phyloP scores from a whole-genome alignment of 1,140 invertebrate species.

The Trialeurodes vaporariorum region DNA sequence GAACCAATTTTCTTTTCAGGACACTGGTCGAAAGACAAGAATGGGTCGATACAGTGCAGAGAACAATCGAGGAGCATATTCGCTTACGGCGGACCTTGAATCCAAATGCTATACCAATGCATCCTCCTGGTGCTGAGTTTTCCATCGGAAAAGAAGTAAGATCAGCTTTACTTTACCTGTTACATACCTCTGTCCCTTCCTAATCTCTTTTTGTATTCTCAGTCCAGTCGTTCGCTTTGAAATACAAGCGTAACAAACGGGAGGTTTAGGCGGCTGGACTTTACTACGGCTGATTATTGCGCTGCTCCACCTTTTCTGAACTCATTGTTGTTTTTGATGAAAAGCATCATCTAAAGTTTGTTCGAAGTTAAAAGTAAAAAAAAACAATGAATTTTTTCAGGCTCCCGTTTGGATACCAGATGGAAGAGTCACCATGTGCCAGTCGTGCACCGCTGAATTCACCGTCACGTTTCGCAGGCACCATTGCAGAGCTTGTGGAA shows the following conservation, averaged over 20 bases:
- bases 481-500: slow-evolving; percentile 63
- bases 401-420: slow-evolving; percentile 57
- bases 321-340: background rate
- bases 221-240: too few relatives aligned
- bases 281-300: too few relatives aligned
- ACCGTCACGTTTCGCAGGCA: slow-evolving; percentile 60
- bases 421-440: slow-evolving; percentile 56
- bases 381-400: too few relatives aligned
- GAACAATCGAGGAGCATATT: slow-evolving; percentile 47
- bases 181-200: too few relatives aligned
- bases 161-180: too few relatives aligned
- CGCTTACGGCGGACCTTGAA: too few relatives aligned
- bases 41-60: slow-evolving; percentile 51
- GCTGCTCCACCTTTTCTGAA: background rate
- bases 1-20: too few relatives aligned
- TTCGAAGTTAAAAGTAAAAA: slow-evolving; percentile 27
- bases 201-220: too few relatives aligned
- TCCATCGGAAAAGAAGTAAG: slow-evolving; percentile 13
- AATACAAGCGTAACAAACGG: too few relatives aligned
- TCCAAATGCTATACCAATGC: too few relatives aligned
- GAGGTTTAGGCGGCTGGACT: too few relatives aligned
- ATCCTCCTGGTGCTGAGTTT: slow-evolving; percentile 20
- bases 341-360: slow-evolving; percentile 17
- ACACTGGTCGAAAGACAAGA: slow-evolving; percentile 45
- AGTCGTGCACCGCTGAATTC: slow-evolving; percentile 57